phyloP scores from a whole-genome alignment of 2,888 invertebrate species.

The Timema podura region DNA sequence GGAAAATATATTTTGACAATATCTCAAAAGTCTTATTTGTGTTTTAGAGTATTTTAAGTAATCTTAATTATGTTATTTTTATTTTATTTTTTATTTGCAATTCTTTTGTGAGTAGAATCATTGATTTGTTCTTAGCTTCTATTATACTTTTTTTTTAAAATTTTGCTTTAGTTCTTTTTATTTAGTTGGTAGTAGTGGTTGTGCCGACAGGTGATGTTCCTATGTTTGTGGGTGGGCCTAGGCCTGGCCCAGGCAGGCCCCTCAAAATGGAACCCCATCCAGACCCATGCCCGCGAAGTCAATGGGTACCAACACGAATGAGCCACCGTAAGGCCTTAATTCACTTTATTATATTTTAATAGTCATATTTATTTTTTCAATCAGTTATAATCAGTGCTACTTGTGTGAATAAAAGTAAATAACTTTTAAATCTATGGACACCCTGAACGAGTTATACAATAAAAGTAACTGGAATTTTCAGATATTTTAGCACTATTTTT shows the following conservation, averaged over 20 bases:
- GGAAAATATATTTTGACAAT: too few species aligned
- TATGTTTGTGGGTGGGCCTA: conserved; percentile 28
- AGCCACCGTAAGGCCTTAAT: conserved; percentile 56
- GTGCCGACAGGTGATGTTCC: conserved; percentile 30
- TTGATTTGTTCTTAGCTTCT: conserved; percentile 39
- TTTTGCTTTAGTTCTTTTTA: conserved; percentile 38
- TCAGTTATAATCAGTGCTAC: neutral
- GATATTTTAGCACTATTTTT: too few species aligned
- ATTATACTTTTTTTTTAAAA: conserved; percentile 34
- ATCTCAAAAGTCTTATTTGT: too few species aligned
- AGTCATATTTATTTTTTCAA: neutral
- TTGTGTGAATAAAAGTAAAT: too few species aligned
- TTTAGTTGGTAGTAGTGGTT: conserved; percentile 25
- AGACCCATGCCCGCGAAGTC: conserved; percentile 56
- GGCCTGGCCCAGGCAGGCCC: conserved; percentile 21
- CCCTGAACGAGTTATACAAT: too few species aligned
- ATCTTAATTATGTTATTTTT: too few species aligned
- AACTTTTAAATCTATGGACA: too few species aligned
- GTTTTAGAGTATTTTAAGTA: too few species aligned
- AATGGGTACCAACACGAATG: conserved; percentile 63
- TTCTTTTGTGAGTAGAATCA: conserved; percentile 33
- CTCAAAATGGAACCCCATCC: conserved; percentile 55
- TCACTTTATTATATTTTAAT: neutral
- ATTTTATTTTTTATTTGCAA: conserved; percentile 23
- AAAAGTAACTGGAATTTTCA: too few species aligned